Conservation (phyloP, 2,888 invertebrate species). For the Lasioglossum calceatum region DNA sequence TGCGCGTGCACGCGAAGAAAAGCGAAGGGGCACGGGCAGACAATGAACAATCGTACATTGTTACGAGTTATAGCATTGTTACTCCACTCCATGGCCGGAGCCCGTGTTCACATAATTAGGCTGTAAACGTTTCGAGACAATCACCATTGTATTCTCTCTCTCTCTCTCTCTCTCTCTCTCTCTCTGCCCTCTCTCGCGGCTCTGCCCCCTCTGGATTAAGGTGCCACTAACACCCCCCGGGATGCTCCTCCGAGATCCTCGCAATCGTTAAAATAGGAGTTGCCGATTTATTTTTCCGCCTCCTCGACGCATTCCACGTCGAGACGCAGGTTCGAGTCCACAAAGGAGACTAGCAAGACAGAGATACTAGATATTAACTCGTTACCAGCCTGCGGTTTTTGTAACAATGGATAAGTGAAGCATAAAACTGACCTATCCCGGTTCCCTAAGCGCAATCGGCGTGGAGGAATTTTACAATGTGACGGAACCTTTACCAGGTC, state of each 20-base stretch:
- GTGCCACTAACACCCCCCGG: constrained; percentile 40
- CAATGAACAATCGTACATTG: constrained; percentile 85
- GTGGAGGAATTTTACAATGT: too few species aligned
- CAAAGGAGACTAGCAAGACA: neutral
- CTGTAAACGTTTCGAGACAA: constrained; percentile 84
- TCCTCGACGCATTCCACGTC: neutral
- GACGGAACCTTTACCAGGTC: too few species aligned
- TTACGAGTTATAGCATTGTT: constrained; percentile 85
- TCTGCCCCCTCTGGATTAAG: constrained; percentile 63
- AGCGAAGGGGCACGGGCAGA: constrained; percentile 74
- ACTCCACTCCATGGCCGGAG: constrained; percentile 81
- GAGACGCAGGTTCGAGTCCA: neutral
- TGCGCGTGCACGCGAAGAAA: constrained; percentile 73
- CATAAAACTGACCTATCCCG: too few species aligned
- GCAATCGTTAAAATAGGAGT: constrained; percentile 40
- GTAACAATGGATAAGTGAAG: too few species aligned
- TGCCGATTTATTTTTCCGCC: neutral
- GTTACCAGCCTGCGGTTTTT: too few species aligned
- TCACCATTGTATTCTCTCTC: constrained; percentile 82
- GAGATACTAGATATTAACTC: neutral
- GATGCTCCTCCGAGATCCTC: constrained; percentile 29
- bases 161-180: neutral
- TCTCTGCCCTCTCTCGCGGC: constrained; percentile 10
- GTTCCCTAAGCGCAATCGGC: too few species aligned
- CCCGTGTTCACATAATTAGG: constrained; percentile 84